Percentiles rank a stretch among this genome's conserved stretches.
Conservation (phyloP, 2,888 invertebrate genomes). For the Hipparchia sbordonii region DNA sequence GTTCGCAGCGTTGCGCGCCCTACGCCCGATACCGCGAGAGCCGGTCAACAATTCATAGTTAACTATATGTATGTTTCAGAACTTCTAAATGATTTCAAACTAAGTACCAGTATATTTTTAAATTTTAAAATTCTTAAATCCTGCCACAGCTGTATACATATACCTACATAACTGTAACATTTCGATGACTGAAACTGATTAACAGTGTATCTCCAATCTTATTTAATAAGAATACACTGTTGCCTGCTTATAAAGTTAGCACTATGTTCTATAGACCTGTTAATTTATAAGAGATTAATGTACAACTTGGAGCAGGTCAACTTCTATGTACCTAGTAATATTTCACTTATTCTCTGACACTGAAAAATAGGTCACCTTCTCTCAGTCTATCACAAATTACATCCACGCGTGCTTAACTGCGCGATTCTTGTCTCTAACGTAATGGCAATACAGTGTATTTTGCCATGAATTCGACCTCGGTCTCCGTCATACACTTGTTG, state of each 20-base stretch:
- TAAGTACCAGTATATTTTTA: too few species aligned
- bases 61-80: too few species aligned
- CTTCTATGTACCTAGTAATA: background rate
- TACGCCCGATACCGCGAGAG: background rate
- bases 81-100: too few species aligned
- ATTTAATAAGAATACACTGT: too few species aligned
- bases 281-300: too few species aligned
- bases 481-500: slow-evolving; percentile 24
- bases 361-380: slow-evolving; percentile 1
- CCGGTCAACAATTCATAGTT: background rate
- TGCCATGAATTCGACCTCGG: background rate
- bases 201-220: too few species aligned
- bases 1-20: slow-evolving; percentile 19
- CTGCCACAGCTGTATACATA: too few species aligned
- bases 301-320: background rate
- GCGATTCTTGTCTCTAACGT: background rate
- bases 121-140: too few species aligned
- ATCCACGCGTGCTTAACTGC: background rate
- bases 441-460: background rate
- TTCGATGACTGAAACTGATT: too few species aligned
- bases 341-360: background rate
- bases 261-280: too few species aligned
- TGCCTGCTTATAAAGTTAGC: too few species aligned
- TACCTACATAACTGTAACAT: too few species aligned
- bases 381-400: background rate